These are phyloP conservation scores for Phrynosoma blainvillii DNA, from an alignment of 2,113 vertebrate species.

Conservation along the genomic window DNA sequence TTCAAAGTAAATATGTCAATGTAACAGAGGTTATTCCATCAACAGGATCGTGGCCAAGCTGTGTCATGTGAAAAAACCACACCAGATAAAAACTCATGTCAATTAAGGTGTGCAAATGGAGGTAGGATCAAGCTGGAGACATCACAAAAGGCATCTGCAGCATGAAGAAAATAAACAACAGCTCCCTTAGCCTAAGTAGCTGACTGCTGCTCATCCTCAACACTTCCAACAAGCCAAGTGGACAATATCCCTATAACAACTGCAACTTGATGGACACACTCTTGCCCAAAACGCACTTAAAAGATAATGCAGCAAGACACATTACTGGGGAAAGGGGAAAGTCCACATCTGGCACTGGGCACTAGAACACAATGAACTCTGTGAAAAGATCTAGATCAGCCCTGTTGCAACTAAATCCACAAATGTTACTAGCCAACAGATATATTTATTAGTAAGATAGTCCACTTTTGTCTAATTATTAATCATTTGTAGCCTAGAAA, in stretches of 20 bases:
- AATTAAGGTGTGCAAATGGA: not conserved
- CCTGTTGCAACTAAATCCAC: not conserved
- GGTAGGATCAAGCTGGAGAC: not conserved
- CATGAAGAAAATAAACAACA: not conserved
- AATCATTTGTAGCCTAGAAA: not conserved
- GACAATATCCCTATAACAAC: too few relatives aligned
- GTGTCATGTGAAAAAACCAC: too few relatives aligned
- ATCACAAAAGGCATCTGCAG: not conserved
- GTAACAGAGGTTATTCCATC: too few relatives aligned
- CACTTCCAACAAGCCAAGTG: not conserved
- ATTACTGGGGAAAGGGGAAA: not conserved
- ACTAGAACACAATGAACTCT: not conserved
- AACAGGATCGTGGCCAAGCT: too few relatives aligned
- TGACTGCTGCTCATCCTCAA: not conserved
- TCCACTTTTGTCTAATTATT: not conserved
- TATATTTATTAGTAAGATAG: too few relatives aligned
- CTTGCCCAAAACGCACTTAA: not conserved
- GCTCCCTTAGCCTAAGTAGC: not conserved
- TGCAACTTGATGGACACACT: not conserved
- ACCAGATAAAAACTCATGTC: too few relatives aligned
- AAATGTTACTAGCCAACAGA: not conserved
- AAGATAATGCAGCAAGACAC: not conserved
- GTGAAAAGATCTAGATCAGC: not conserved
- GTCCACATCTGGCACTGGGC: not conserved
- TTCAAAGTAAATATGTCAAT: too few relatives aligned